Percentiles rank a stretch among this genome's conserved stretches.
phyloP scores from a whole-genome alignment of 2,797 vertebrate genomes.

The Bryconaethiops microstoma region DNA sequence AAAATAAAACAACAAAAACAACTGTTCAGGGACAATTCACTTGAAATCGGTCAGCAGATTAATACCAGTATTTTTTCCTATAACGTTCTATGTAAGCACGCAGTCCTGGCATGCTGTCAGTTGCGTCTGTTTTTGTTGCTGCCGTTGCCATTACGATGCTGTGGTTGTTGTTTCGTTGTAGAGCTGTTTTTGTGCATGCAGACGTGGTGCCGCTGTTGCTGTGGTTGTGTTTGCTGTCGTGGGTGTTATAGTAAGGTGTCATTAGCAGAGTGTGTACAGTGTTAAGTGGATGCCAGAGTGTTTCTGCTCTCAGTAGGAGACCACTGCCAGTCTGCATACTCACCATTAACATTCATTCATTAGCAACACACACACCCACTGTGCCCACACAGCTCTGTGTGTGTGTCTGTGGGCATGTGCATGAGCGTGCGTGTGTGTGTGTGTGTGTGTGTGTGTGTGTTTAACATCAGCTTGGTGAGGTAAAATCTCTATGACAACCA shows the following conservation, averaged over 20 bases:
- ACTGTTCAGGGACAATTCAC: too few relatives aligned
- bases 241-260: not conserved
- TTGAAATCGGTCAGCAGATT: too few relatives aligned
- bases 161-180: too few relatives aligned
- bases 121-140: too few relatives aligned
- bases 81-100: too few relatives aligned
- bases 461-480: not conserved
- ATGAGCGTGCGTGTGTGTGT: not conserved
- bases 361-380: not conserved
- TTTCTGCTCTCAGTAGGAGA: not conserved
- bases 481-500: conserved; percentile 23
- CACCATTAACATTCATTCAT: conserved; percentile 9
- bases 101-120: too few relatives aligned
- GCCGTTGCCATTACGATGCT: too few relatives aligned
- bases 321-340: not conserved
- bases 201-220: too few relatives aligned
- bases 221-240: too few relatives aligned
- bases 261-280: not conserved
- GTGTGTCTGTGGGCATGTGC: not conserved
- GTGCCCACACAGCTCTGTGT: not conserved
- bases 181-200: too few relatives aligned
- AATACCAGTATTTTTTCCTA: too few relatives aligned
- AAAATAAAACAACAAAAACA: too few relatives aligned
- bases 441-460: not conserved
- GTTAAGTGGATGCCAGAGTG: not conserved